Conservation (phyloP, 92 coral and sea anemone species). For the Actinostola sp. region DNA sequence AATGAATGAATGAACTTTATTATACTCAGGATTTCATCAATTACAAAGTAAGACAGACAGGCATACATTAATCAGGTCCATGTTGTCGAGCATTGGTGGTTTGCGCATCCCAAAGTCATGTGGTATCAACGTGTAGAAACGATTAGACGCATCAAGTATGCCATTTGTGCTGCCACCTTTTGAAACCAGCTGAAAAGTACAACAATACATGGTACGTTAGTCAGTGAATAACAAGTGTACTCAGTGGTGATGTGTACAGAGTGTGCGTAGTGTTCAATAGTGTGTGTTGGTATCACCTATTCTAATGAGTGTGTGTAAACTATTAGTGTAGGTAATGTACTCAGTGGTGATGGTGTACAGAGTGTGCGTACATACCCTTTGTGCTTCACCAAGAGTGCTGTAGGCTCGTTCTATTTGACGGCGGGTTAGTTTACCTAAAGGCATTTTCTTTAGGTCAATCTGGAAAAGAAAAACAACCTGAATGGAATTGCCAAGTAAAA, state of each 20-base stretch:
- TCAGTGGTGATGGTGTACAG: neutral
- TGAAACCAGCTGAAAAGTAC: constrained; percentile 54
- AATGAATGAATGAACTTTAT: too few relatives aligned
- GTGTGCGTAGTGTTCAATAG: too few relatives aligned
- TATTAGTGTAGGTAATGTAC: neutral
- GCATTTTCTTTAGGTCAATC: constrained; percentile 99
- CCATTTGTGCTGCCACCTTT: constrained; percentile 70
- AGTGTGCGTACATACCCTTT: constrained; percentile 58
- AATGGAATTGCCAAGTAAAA: too few relatives aligned
- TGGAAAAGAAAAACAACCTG: constrained; percentile 18
- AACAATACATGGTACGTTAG: too few relatives aligned
- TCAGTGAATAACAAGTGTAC: too few relatives aligned
- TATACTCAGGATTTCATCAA: neutral
- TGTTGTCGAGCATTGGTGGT: constrained; percentile 88
- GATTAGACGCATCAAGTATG: constrained; percentile 89
- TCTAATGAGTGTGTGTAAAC: too few relatives aligned
- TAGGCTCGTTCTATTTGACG: constrained; percentile 94
- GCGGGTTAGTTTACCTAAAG: constrained; percentile 88
- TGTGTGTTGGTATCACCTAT: too few relatives aligned
- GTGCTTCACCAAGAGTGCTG: constrained; percentile 88
- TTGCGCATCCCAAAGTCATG: constrained; percentile 99
- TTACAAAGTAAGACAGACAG: neutral
- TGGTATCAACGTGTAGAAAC: constrained; percentile 95
- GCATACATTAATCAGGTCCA: constrained; percentile 87
- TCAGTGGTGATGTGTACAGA: too few relatives aligned